Evolutionary conservation across 2,113 vertebrate species (phyloP), one percentile per base, ranked within the genome.

Genomic region (Strix uralensis): DNA sequence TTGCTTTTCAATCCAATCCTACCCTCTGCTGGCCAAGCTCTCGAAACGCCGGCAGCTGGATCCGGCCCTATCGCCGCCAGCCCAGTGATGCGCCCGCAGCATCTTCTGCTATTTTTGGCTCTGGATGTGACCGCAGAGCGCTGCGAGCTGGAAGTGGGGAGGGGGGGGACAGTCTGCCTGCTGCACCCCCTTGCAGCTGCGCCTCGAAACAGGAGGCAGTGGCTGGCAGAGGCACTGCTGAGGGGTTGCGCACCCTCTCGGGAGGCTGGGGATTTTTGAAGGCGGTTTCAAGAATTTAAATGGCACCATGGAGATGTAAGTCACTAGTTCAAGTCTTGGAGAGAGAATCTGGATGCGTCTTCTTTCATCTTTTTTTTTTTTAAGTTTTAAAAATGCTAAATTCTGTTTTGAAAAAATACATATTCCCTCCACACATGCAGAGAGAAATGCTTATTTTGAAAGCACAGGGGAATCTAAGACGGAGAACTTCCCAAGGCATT

Each of bases 11-110:
- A 27, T 92, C 44, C 96, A 91, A 96, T 92, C 72, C 88, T 91
- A 89, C 97, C 96, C 94, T 97, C 97, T 97, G 78, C 96, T 97
- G 97, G 97, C 79, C 71, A 16, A 58, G 73, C 44, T 55, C 59
- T 81, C 16, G 8, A 92, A 97, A 79, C 26, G 59, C 88, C 5
- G 10, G 62, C 42, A 27, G 77, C 79, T 6, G 55, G 9, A 6
- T 55, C 40, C 2, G 0, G 62, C 70, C 38, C 27, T 34, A 0
- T 2, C 8, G 0, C 36, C 1, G 1, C 42, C 61, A 3, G 73
- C 15, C 49, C 7, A 65, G 47, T 1, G n/a, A 21, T 27, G 86
- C 1, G 0, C 38, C 51, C 21, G 0, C 22, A 18, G 74, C 19
- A 42, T 42, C 79, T 62, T 25, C 62, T 58, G 40, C 46, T 67